A percentile compares a stretch with the other conserved stretches of the same genome.
phyloP scores from a whole-genome alignment of 2,888 invertebrate genomes.

The Incurvaria masculella region DNA sequence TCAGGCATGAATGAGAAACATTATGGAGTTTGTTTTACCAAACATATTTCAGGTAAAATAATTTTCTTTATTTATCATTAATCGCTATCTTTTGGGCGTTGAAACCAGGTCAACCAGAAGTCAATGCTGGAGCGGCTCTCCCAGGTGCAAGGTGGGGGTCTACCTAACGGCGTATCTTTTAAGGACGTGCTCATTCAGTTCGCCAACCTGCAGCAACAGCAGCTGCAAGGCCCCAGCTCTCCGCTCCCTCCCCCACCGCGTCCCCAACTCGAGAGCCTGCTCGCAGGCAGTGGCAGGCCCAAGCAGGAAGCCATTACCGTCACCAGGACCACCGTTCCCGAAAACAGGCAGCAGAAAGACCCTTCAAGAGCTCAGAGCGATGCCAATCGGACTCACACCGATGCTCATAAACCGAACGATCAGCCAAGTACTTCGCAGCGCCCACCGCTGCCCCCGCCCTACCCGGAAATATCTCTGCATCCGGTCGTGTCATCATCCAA shows the following conservation, averaged over 20 bases:
- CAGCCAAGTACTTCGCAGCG: conserved; percentile 22
- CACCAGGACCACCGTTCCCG: background rate
- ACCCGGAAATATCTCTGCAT: conserved; percentile 76
- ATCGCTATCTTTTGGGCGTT: too few species aligned
- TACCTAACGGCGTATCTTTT: conserved; percentile 54
- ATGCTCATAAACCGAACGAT: conserved; percentile 6
- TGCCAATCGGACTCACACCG: background rate
- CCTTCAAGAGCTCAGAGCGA: background rate
- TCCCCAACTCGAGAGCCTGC: background rate
- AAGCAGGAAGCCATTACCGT: background rate
- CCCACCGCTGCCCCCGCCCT: conserved; percentile 63
- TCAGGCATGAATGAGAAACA: too few species aligned
- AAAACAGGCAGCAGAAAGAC: too few species aligned
- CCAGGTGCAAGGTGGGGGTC: conserved; percentile 45
- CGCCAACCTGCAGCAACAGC: conserved; percentile 55
- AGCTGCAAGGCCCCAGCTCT: background rate
- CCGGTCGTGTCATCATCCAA: conserved; percentile 56
- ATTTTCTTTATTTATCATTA: too few species aligned
- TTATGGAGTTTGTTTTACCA: too few species aligned
- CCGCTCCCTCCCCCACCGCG: background rate
- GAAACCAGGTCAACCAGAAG: conserved; percentile 50
- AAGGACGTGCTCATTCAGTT: conserved; percentile 76
- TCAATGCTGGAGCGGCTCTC: conserved; percentile 45
- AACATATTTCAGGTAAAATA: too few species aligned
- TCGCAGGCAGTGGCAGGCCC: background rate